phyloP scores from a whole-genome alignment of 2,113 vertebrate species.

The Campylorhamphus procurvoides region DNA sequence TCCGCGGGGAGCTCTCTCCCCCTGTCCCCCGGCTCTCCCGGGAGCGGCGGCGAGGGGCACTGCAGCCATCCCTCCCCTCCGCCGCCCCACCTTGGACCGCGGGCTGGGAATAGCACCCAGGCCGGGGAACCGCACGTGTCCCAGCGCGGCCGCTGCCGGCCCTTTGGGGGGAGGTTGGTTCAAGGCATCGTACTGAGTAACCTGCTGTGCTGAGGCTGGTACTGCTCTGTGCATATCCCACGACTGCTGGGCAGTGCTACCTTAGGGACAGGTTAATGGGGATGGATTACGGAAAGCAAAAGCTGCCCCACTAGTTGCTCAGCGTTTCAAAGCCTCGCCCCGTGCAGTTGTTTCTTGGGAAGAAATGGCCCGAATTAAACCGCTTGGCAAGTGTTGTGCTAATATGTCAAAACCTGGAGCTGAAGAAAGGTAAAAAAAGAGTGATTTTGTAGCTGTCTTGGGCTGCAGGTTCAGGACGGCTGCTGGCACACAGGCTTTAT shows the following conservation, averaged over 20 bases:
- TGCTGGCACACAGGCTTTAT: neutral
- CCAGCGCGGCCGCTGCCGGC: neutral
- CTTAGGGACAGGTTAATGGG: neutral
- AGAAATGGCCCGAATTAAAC: neutral
- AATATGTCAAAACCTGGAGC: neutral
- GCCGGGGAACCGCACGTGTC: accelerated
- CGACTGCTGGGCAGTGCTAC: accelerated
- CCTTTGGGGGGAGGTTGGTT: too few species aligned
- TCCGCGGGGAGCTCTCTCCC: neutral
- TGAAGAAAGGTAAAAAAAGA: neutral
- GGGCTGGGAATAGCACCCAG: accelerated
- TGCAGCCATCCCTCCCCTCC: neutral
- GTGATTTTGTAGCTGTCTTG: neutral
- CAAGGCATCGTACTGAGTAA: accelerated
- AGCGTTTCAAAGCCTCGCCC: neutral
- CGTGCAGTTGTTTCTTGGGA: neutral
- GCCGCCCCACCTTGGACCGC: accelerated
- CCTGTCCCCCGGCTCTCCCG: neutral
- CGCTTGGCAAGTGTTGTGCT: neutral
- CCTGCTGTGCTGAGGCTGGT: neutral
- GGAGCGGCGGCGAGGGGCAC: neutral
- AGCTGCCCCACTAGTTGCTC: accelerated
- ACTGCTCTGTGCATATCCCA: accelerated
- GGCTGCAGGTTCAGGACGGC: accelerated
- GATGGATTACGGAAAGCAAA: neutral